phyloP scores from a whole-genome alignment of 1,140 invertebrate species.

The Ridgeia piscesae region DNA sequence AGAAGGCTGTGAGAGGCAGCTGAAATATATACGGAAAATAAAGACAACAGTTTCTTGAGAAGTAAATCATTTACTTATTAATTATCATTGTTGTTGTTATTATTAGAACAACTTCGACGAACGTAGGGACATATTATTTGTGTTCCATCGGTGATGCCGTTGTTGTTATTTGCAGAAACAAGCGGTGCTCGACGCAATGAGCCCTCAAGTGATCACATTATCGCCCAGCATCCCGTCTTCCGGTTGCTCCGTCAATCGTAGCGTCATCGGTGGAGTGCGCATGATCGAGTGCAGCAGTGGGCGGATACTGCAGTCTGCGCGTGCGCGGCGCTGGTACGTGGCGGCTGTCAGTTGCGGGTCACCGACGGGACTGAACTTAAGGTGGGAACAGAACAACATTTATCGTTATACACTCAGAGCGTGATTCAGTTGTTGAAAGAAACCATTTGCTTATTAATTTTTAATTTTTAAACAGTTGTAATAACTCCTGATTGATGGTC shows the following conservation, averaged over 20 bases:
- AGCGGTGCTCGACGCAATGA: background rate
- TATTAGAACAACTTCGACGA: background rate
- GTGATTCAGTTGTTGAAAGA: too few relatives aligned
- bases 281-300: slow-evolving; percentile 18
- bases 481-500: too few relatives aligned
- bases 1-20: too few relatives aligned
- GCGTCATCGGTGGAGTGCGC: background rate
- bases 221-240: slow-evolving; percentile 4
- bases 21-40: too few relatives aligned
- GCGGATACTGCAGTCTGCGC: background rate
- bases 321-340: background rate
- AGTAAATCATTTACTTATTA: too few relatives aligned
- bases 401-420: background rate
- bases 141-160: background rate
- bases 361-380: slow-evolving; percentile 13
- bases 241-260: slow-evolving; percentile 6
- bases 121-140: background rate
- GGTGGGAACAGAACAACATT: background rate
- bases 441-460: too few relatives aligned
- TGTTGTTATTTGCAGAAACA: background rate
- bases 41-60: too few relatives aligned
- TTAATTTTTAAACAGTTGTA: too few relatives aligned
- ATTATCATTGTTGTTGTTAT: too few relatives aligned
- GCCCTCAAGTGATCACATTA: slow-evolving; percentile 13
- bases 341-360: slow-evolving; percentile 17